These are phyloP conservation scores for Pseudomyrmex dendroicus DNA, from an alignment of 1,140 invertebrate genomes.

Conservation along the genomic window DNA sequence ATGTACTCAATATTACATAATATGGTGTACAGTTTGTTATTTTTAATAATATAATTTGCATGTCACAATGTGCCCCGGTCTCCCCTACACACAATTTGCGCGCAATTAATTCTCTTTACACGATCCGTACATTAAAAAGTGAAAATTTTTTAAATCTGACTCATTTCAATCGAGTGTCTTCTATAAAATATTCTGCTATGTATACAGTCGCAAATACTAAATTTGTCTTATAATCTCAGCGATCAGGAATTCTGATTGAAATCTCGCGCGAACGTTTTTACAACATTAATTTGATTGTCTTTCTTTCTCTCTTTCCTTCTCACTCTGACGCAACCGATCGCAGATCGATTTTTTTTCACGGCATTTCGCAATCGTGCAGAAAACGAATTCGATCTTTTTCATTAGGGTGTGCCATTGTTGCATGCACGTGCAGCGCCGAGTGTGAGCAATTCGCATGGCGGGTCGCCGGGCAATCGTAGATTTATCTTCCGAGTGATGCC, in stretches of 20 bases:
- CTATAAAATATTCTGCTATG: too few relatives aligned
- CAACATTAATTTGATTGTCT: constrained; percentile 7
- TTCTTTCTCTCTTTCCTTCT: background rate
- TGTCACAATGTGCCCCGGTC: too few relatives aligned
- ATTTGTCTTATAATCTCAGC: background rate
- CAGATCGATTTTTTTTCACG: background rate
- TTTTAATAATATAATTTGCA: too few relatives aligned
- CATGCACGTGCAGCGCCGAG: constrained; percentile 31
- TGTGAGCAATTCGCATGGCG: constrained; percentile 43
- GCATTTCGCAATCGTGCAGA: constrained; percentile 23
- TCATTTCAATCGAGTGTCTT: too few relatives aligned
- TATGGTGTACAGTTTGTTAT: too few relatives aligned
- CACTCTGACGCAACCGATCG: constrained; percentile 19
- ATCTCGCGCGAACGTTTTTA: constrained; percentile 15
- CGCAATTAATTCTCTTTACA: too few relatives aligned
- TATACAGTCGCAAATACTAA: background rate
- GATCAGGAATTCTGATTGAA: constrained; percentile 18
- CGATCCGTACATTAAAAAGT: too few relatives aligned
- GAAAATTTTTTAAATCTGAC: too few relatives aligned
- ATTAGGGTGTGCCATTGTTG: constrained; percentile 37
- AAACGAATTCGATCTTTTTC: constrained; percentile 43
- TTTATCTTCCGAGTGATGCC: constrained; percentile 52
- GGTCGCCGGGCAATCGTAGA: constrained; percentile 43
- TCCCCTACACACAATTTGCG: too few relatives aligned
- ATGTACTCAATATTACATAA: too few relatives aligned